Evolutionary conservation across 35 echinoderm and acorn worm genomes (phyloP).

Genomic region (Chiridota heheva): DNA sequence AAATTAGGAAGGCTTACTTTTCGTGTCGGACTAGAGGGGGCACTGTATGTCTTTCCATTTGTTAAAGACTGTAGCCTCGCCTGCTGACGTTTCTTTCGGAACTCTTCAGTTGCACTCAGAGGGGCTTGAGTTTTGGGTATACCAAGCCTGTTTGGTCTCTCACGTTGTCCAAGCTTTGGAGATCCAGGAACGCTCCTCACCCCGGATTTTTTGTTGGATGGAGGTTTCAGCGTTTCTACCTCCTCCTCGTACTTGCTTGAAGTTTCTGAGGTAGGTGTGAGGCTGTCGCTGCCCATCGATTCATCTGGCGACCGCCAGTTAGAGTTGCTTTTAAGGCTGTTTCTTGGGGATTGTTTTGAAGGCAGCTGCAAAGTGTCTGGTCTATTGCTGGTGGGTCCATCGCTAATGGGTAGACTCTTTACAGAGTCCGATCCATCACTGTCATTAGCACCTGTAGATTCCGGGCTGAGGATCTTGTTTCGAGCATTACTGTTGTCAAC

Average conservation of each 20-base stretch:
- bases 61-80: conserved; percentile 7
- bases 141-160: conserved; percentile 3
- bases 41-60: conserved; percentile 41
- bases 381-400: conserved; percentile 12
- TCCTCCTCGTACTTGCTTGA: conserved; percentile 34
- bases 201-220: background rate
- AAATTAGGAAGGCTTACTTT: conserved; percentile 21
- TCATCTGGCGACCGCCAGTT: conserved; percentile 24
- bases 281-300: conserved; percentile 35
- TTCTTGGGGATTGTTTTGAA: conserved; percentile 4
- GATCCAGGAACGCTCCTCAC: conserved; percentile 25
- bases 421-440: conserved; percentile 39
- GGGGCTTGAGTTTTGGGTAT: conserved; percentile 34
- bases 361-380: conserved; percentile 40
- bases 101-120: conserved; percentile 64
- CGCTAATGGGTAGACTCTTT: conserved; percentile 23
- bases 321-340: conserved; percentile 3
- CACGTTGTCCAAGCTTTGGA: conserved; percentile 6
- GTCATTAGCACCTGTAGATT: conserved; percentile 42
- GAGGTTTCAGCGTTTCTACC: background rate
- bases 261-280: conserved; percentile 33
- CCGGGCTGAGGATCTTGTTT: conserved; percentile 28
- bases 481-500: background rate
- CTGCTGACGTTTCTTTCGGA: conserved; percentile 47
- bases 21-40: conserved; percentile 80